Base-by-base conservation (phyloP, 2,888 invertebrate species). In the Pseudococcus longispinus region DNA sequence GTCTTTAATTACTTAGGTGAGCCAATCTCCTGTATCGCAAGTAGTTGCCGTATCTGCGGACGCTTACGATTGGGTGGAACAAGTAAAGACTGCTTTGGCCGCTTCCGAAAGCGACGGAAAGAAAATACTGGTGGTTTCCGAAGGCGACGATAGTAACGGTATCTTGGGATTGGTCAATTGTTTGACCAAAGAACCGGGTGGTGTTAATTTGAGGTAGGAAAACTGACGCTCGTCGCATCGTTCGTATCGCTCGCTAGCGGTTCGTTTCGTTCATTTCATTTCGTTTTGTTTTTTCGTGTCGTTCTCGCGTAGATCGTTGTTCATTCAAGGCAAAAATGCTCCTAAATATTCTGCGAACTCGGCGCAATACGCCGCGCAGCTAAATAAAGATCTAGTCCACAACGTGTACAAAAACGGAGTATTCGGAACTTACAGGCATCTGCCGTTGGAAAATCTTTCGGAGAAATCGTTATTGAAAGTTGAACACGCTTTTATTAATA, bases 401-500 rank as follows among this genome's bases (percentile, higher is more conserved):
- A 98, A 98, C 91, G 95, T 98, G 87, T 92, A 94, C 89, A 95
- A 94, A 90, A 94, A 94, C 89, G 93, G 92, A 32, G 88, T 88
- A 1, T 98, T 97, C 97, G 99, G 99, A 89, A 93, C 94, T 80
- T 96, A 94, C 92, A 93, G 97, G 44, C 98, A 98, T 91, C 91
- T 97, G 88, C 92, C 92, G 88, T 91, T 96, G 88, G 93, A 94
- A 89, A 92, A 91, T 88, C 89, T 37, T 89, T 88, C 83, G 89
- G 90, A 91, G 77, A 91, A 91, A 42, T 90, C 90, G 88, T 88
- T 89, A 1, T 90, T 92, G 88, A 92, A 91, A 88, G 95, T 97
- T 87, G 95, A 97, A 90, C 97, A 98, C 92, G 98, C 98, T 18
- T 98, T 97, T 91, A 95, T 99, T 84, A 98, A 99, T 91, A 95